phyloP scores from a whole-genome alignment of 2,113 vertebrate species.

The Myanophis thanlyinensis region DNA sequence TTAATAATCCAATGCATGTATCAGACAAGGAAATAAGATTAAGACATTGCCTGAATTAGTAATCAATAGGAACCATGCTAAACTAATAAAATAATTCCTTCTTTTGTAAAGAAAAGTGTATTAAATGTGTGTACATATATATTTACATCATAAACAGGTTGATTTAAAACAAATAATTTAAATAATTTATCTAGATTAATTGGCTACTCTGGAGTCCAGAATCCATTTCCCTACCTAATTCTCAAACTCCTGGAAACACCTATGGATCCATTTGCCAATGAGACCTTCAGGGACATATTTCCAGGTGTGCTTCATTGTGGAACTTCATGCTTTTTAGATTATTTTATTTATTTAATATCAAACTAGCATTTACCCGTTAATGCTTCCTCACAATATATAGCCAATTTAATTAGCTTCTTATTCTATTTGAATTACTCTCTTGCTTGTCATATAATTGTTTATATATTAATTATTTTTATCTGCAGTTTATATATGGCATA shows the following conservation, averaged over 20 bases:
- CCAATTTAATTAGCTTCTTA: background rate
- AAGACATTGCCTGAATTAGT: slow-evolving; percentile 8
- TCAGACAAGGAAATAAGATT: slow-evolving; percentile 7
- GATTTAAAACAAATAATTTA: background rate
- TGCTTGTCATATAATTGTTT: background rate
- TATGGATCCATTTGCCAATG: background rate
- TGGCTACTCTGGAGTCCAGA: background rate
- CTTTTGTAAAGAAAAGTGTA: background rate
- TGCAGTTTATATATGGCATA: background rate
- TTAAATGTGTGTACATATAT: background rate
- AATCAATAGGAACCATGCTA: background rate
- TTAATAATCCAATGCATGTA: background rate
- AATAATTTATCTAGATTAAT: background rate
- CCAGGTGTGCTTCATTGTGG: background rate
- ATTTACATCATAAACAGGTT: background rate
- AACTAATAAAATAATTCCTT: background rate
- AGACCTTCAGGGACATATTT: background rate
- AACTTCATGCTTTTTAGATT: background rate
- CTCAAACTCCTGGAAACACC: background rate
- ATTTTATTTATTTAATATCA: background rate
- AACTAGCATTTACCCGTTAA: background rate
- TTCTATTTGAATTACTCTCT: background rate
- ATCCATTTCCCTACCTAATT: background rate
- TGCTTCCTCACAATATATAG: background rate
- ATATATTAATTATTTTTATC: background rate